Base-by-base conservation (phyloP, 2,888 invertebrate species). In the Yponomeuta cagnagella region DNA sequence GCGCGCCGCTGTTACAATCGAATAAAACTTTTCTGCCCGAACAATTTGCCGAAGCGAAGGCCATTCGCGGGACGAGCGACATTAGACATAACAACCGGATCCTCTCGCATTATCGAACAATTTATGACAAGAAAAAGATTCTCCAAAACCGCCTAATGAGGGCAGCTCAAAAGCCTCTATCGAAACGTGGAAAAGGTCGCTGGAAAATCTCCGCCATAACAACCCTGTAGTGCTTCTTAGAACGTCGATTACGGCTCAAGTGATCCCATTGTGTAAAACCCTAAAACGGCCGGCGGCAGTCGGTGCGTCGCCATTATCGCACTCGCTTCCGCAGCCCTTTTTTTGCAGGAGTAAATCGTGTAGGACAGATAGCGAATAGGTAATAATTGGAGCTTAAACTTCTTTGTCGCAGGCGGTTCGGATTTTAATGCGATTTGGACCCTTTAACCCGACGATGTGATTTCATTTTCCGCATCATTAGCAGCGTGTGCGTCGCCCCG, bases 341-440 rank as follows among this genome's bases (percentile, higher is more conserved):
- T 33, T 86, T 85, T 80, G 77, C 80, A 78, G 79, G 74, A 77
- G 64, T 82, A 10, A 23, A 63, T 48, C 85, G 80, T 83, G 85
- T 84, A 84, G 84, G 85, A 88, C 86, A 86, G 89, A 90, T 88
- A 89, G 83, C 83, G 84, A 85, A 85, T 85, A 86, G 87, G 85
- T 86, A 87, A 88, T 88, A 86, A 89, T 90, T 89, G 89, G 82
- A 82, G 83, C 82, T 83, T 81, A 84, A 85, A 84, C 84, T 84
- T 87, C 88, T 88, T 87, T 84, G 84, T 80, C 76, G 76, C 77
- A 78, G 78, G 77, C 80, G 77, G 77, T 84, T 79, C 77, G 79
- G 82, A 81, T 85, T 85, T 85, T 83, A 85, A 86, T 84, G 81
- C 75, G 80, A 83, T 80, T 81, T 79, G 72, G 76, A 77, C 75